A percentile compares a stretch with the other conserved stretches of the same genome.
phyloP scores from a whole-genome alignment of 2,888 invertebrate species.

The Matsumyia berberina region DNA sequence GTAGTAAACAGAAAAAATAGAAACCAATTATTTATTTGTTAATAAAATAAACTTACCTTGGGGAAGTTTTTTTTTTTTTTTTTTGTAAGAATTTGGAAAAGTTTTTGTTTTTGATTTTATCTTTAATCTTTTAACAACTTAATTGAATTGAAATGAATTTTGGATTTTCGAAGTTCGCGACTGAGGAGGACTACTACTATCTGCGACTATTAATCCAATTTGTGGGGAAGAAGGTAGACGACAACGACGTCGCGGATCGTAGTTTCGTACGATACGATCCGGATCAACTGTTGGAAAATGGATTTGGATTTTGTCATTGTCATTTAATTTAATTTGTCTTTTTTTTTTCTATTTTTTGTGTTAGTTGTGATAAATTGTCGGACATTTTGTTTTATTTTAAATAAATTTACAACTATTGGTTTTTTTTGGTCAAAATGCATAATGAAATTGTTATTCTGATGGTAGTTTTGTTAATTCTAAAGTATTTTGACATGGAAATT shows the following conservation, averaged over 20 bases:
- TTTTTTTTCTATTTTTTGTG: conserved; percentile 19
- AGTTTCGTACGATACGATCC: conserved; percentile 80
- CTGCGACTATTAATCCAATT: conserved; percentile 82
- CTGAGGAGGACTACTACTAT: conserved; percentile 80
- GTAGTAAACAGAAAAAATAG: conserved; percentile 75
- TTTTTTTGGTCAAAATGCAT: conserved; percentile 20
- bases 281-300: conserved; percentile 83
- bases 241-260: conserved; percentile 82
- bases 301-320: conserved; percentile 77
- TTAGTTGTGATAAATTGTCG: conserved; percentile 35
- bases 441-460: conserved; percentile 46
- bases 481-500: conserved; percentile 37
- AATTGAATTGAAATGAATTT: conserved; percentile 79
- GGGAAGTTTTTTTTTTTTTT: conserved; percentile 77
- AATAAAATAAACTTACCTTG: conserved; percentile 83
- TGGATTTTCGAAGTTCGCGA: conserved; percentile 78
- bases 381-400: conserved; percentile 58
- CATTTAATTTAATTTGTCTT: conserved; percentile 56
- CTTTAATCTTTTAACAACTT: conserved; percentile 67
- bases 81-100: conserved; percentile 77
- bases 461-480: conserved; percentile 52
- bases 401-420: conserved; percentile 51
- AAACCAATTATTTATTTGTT: conserved; percentile 79
- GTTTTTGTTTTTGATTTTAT: conserved; percentile 43
- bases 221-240: conserved; percentile 77